Conservation (phyloP, 2,113 vertebrate species). For the Cyphomyrus plagiostoma region DNA sequence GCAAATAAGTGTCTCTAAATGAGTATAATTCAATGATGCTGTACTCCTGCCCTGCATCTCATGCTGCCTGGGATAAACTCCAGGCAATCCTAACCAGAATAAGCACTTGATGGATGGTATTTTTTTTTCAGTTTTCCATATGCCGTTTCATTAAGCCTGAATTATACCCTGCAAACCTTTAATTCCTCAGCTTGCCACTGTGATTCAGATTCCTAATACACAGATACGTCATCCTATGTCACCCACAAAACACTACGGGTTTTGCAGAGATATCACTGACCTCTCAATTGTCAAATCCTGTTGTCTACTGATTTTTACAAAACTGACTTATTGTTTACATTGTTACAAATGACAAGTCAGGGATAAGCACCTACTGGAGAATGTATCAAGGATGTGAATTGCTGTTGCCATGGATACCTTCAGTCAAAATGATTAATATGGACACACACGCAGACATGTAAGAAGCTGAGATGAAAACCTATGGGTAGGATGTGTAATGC, state of each 20-base stretch:
- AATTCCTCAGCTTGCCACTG: neutral
- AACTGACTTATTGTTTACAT: neutral
- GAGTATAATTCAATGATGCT: neutral
- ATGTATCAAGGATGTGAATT: neutral
- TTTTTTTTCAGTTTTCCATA: neutral
- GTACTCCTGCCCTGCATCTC: too few species aligned
- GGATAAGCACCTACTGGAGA: neutral
- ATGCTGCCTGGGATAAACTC: neutral
- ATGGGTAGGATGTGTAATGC: neutral
- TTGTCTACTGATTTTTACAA: neutral
- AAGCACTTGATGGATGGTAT: neutral
- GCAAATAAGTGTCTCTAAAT: neutral
- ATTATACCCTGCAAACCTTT: neutral
- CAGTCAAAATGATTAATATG: neutral
- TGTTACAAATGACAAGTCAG: neutral
- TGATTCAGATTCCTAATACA: neutral
- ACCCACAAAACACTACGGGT: neutral
- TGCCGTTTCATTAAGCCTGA: neutral
- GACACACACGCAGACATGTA: neutral
- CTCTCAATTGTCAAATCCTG: neutral
- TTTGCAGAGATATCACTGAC: neutral
- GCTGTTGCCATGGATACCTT: conserved; percentile 13
- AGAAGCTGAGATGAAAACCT: neutral
- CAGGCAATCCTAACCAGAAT: neutral
- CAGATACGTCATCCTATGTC: neutral